phyloP scores from a whole-genome alignment of 2,113 vertebrate species.

The Marmota monax region DNA sequence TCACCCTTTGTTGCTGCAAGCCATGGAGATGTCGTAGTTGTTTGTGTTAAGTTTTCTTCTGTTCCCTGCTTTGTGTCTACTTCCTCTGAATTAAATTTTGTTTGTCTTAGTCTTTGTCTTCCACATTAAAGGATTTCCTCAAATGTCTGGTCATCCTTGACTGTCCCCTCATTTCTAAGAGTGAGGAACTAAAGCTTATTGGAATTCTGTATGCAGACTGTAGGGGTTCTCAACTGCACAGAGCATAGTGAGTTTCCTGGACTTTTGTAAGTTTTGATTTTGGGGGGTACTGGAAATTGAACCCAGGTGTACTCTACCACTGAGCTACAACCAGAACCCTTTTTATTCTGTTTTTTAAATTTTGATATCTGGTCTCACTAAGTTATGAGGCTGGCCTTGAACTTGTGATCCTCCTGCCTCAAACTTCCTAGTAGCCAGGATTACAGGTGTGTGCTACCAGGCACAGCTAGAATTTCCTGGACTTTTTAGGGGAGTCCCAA shows the following conservation, averaged over 20 bases:
- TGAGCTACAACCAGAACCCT: no score
- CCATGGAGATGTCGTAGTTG: neutral
- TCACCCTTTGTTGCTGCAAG: conserved; percentile 6
- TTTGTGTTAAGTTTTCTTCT: conserved; percentile 33
- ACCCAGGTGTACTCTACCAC: no score
- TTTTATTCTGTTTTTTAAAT: no score
- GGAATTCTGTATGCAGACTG: neutral
- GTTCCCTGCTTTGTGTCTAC: neutral
- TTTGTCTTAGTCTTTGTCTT: conserved; percentile 43
- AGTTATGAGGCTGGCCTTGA: no score
- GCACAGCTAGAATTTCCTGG: no score
- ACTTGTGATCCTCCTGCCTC: no score
- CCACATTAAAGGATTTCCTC: conserved; percentile 33
- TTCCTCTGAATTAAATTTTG: conserved; percentile 41
- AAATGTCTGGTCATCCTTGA: conserved; percentile 25
- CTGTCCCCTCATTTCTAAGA: conserved; percentile 44
- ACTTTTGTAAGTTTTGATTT: neutral
- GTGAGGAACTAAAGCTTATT: neutral
- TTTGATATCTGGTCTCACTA: no score
- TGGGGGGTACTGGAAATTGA: no score
- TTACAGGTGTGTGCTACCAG: no score
- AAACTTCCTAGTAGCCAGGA: no score
- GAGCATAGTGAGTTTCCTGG: neutral
- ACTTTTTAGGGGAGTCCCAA: neutral
- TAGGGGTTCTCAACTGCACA: neutral